A percentile compares a stretch with the other conserved stretches of the same genome.
These are phyloP conservation scores for Emys orbicularis DNA, from an alignment of 2,797 vertebrate genomes.

Conservation along the genomic window DNA sequence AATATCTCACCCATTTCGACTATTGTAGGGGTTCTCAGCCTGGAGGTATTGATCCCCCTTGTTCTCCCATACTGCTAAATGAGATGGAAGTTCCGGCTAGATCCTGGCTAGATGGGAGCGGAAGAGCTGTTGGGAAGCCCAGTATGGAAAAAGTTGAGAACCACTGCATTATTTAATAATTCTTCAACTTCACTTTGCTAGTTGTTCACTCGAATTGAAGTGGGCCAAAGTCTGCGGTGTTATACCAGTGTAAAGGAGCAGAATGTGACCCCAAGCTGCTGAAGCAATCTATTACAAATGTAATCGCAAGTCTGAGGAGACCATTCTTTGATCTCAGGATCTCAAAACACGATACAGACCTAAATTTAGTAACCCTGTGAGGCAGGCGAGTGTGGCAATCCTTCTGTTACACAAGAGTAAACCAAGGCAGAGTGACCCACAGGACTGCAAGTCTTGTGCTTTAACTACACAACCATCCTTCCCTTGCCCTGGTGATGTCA, in stretches of 20 bases:
- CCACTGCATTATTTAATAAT: not conserved
- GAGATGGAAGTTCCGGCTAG: not conserved
- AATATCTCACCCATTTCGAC: not conserved
- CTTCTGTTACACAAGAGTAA: not conserved
- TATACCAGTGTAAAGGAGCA: not conserved
- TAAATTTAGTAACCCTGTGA: accelerated
- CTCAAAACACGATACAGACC: not conserved
- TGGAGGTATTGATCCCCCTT: slow-evolving; percentile 7
- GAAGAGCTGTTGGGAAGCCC: not conserved
- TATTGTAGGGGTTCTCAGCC: not conserved
- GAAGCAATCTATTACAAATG: not conserved
- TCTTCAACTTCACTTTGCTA: not conserved
- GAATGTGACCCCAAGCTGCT: not conserved
- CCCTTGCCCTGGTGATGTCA: not conserved
- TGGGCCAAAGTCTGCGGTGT: not conserved
- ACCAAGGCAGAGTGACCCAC: not conserved
- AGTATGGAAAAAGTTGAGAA: not conserved
- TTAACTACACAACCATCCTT: not conserved
- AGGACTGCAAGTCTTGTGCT: not conserved
- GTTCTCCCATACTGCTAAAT: not conserved
- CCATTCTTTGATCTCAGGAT: not conserved
- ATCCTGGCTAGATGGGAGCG: not conserved
- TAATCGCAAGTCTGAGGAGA: not conserved
- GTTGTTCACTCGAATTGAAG: not conserved
- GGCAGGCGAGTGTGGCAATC: not conserved